These are phyloP conservation scores for Echinarachnius parma DNA, from an alignment of 53 echinoderm and acorn worm genomes.

Conservation along the genomic window DNA sequence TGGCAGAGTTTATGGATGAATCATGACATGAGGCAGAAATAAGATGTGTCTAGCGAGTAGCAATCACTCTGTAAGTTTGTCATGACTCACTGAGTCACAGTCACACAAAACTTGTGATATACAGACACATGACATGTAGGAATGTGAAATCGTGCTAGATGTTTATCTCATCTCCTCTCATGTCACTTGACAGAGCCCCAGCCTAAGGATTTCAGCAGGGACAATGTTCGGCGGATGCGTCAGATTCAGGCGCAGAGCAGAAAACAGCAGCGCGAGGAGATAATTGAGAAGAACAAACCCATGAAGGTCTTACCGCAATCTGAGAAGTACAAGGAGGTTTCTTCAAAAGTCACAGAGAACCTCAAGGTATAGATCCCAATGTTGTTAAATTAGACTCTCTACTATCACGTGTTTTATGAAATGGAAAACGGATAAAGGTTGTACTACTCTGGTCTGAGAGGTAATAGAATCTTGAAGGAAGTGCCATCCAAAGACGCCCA, in stretches of 20 bases:
- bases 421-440: neutral
- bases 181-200: constrained; percentile 60
- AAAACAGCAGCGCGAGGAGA: constrained; percentile 69
- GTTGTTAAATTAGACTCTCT: too few relatives aligned
- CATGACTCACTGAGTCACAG: too few relatives aligned
- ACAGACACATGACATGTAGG: too few relatives aligned
- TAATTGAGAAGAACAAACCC: constrained; percentile 63
- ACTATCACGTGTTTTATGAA: too few relatives aligned
- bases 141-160: too few relatives aligned
- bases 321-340: constrained; percentile 85
- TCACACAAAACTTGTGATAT: too few relatives aligned
- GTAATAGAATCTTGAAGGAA: neutral
- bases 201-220: constrained; percentile 77
- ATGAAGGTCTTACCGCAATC: constrained; percentile 96
- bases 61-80: too few relatives aligned
- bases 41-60: too few relatives aligned
- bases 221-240: constrained; percentile 89
- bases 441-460: neutral
- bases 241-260: constrained; percentile 88
- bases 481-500: too few relatives aligned
- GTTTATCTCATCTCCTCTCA: too few relatives aligned
- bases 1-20: too few relatives aligned
- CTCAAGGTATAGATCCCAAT: constrained; percentile 61
- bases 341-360: constrained; percentile 91
- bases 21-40: too few relatives aligned